Conservation (phyloP, 1,140 invertebrate genomes). For the Tetragonula clypearis region DNA sequence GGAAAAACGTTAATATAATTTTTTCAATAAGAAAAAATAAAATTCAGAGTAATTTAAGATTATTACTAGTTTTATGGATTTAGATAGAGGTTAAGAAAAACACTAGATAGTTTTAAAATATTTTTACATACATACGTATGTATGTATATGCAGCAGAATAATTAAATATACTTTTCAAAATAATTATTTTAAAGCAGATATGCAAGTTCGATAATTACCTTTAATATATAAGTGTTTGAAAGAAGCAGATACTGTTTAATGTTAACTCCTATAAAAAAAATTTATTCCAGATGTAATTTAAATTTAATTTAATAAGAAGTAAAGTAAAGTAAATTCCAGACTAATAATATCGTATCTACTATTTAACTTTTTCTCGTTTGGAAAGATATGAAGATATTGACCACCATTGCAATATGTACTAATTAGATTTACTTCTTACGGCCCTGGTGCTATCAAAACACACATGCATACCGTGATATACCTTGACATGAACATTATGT, state of each 20-base stretch:
- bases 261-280: neutral
- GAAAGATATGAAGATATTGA: no score
- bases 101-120: neutral
- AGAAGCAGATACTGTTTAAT: neutral
- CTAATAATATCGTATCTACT: neutral
- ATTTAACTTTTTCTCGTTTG: neutral
- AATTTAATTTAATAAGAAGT: neutral
- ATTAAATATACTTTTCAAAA: neutral
- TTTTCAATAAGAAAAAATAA: neutral
- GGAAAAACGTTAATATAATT: neutral
- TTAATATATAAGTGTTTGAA: no score
- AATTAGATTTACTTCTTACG: conserved; percentile 53
- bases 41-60: neutral
- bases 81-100: neutral
- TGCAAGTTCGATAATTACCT: neutral
- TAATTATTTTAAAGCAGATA: neutral
- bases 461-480: neutral
- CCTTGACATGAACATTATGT: neutral
- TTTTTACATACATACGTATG: neutral
- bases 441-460: conserved; percentile 52
- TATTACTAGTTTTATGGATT: neutral
- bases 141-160: neutral
- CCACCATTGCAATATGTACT: neutral
- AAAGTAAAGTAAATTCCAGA: neutral
- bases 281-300: neutral